phyloP scores from a whole-genome alignment of 2,797 vertebrate species.

The Morelia viridis region DNA sequence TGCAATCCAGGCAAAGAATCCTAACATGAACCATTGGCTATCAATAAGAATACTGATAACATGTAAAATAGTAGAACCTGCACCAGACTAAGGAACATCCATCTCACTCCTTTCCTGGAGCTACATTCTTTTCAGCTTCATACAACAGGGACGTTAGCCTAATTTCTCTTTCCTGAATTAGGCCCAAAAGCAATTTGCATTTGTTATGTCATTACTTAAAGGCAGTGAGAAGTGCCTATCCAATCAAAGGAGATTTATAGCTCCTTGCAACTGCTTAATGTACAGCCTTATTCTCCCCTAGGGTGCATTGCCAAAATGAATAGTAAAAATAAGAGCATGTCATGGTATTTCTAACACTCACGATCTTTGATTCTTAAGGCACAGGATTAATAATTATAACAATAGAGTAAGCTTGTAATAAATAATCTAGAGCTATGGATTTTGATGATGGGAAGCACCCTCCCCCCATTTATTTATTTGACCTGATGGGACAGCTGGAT shows the following conservation, averaged over 20 bases:
- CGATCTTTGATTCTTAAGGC: slow-evolving; percentile 43
- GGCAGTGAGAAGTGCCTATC: slow-evolving; percentile 51
- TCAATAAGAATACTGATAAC: background rate
- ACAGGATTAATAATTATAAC: slow-evolving; percentile 47
- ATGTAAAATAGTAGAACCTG: background rate
- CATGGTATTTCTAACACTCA: slow-evolving; percentile 36
- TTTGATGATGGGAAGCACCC: slow-evolving; percentile 10
- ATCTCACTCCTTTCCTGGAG: background rate
- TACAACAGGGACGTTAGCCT: slow-evolving; percentile 22
- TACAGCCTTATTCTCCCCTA: slow-evolving; percentile 47
- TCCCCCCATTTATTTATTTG: background rate
- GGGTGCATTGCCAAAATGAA: slow-evolving; percentile 54
- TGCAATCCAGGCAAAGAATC: background rate
- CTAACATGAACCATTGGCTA: background rate
- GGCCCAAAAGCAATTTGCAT: slow-evolving; percentile 54
- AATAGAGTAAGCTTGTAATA: slow-evolving; percentile 19
- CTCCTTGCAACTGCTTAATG: slow-evolving; percentile 48
- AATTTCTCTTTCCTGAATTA: slow-evolving; percentile 37
- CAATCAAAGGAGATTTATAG: slow-evolving; percentile 63
- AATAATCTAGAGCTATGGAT: background rate
- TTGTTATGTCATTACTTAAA: slow-evolving; percentile 62
- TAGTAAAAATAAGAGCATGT: slow-evolving; percentile 42
- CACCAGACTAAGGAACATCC: background rate
- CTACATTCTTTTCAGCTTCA: background rate
- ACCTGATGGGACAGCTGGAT: background rate